Percentiles rank a stretch among this genome's conserved stretches.
Conservation (phyloP, 1,140 invertebrate genomes). For the Eciton burchellii region DNA sequence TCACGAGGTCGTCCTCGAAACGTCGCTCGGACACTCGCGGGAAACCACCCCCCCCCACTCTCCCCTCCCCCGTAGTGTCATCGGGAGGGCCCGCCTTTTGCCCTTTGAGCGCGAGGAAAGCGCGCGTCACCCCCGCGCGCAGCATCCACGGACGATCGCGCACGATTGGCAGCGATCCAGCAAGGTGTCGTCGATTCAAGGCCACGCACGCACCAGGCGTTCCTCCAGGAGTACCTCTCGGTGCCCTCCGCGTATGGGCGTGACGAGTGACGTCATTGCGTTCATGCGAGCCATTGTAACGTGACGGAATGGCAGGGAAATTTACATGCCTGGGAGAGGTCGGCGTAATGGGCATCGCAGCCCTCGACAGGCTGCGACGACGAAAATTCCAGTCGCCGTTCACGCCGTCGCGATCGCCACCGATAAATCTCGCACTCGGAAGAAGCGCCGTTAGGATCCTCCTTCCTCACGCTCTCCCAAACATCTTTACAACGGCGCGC, state of each 20-base stretch:
- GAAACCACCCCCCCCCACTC: too few species aligned
- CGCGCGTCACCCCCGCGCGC: conserved; percentile 31
- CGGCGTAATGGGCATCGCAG: conserved; percentile 10
- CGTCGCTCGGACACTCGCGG: too few species aligned
- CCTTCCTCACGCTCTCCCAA: too few species aligned
- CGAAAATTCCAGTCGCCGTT: conserved; percentile 8
- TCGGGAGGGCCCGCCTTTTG: too few species aligned
- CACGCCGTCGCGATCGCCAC: not conserved
- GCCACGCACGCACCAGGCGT: conserved; percentile 21
- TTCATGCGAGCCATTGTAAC: conserved; percentile 47
- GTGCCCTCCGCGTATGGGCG: conserved; percentile 46
- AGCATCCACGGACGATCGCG: conserved; percentile 76
- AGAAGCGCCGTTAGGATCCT: too few species aligned
- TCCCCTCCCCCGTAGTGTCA: too few species aligned
- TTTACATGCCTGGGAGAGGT: conserved; percentile 35
- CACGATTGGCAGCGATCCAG: conserved; percentile 79
- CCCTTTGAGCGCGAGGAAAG: too few species aligned
- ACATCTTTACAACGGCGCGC: too few species aligned
- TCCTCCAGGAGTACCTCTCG: conserved; percentile 25
- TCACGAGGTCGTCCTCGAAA: not conserved
- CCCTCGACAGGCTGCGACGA: conserved; percentile 19
- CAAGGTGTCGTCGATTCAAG: conserved; percentile 73
- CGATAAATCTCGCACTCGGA: too few species aligned
- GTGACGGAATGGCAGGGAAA: conserved; percentile 63
- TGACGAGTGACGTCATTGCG: conserved; percentile 43